Evolutionary conservation across 2,113 vertebrate genomes (phyloP).

Genomic region (Poecilia latipinna): DNA sequence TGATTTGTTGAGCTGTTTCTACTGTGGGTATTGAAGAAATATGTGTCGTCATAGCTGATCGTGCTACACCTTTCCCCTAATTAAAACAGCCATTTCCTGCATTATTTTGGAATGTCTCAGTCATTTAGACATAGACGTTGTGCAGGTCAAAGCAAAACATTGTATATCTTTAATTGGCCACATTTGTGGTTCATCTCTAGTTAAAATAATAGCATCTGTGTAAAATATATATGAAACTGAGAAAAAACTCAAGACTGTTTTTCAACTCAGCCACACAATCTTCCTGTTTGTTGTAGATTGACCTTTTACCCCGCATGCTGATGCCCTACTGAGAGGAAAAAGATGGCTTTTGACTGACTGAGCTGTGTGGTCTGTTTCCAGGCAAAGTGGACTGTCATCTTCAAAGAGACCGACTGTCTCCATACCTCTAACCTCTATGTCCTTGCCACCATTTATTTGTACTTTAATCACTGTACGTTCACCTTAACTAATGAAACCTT

Average conservation of each 20-base stretch:
- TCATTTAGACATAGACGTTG: no score
- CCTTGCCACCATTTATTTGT: no score
- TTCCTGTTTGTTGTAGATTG: constrained; percentile 34
- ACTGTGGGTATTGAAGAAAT: no score
- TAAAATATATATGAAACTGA: background rate
- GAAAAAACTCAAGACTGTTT: background rate
- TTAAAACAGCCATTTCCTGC: no score
- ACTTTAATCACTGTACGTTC: no score
- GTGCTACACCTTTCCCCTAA: no score
- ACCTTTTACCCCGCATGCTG: constrained; percentile 49
- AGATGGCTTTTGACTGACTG: constrained; percentile 33
- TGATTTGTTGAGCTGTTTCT: no score
- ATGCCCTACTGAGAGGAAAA: constrained; percentile 31
- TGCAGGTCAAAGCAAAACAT: background rate
- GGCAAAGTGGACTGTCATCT: constrained; percentile 39
- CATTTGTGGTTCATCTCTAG: background rate
- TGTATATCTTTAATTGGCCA: no score
- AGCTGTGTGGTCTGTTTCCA: constrained; percentile 52
- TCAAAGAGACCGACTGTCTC: constrained; percentile 48
- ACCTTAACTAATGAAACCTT: no score
- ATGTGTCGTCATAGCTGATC: no score
- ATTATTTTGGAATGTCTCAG: no score
- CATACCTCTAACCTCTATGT: constrained; percentile 34
- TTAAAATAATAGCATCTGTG: no score
- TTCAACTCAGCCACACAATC: background rate